Evolutionary conservation across 2,797 vertebrate species (phyloP), one percentile per base, ranked within the genome.

Genomic region (Semotilus atromaculatus): DNA sequence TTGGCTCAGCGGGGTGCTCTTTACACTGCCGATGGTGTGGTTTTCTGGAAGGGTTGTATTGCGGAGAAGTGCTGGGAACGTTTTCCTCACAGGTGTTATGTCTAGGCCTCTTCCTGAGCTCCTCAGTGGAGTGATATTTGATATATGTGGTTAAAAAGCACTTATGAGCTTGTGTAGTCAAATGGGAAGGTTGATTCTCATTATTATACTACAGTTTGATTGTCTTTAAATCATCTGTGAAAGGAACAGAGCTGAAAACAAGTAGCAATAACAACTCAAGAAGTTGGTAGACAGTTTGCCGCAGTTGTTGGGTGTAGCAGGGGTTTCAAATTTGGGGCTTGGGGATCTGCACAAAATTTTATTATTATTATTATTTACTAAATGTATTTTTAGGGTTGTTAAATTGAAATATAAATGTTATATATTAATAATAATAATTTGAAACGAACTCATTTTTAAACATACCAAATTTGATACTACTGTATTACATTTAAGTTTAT

Each of bases 81-180:
- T 72, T 34, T 72, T 73, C 38, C 38, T 23, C 26, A 3, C 1
- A 82, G 62, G 55, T 64, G 55, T 82, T 82, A 73, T 74, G 80
- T 74, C 55, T 82, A 64, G 38, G 70, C 21, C 51, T 64, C 55
- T 73, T 82, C 70, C 80, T 73, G 80, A 82, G 23, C n/a, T 74
- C 81, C 16, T 74, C 23, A 7, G 29, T 66, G 31, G 43, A n/a
- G 26, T 67, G 81, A 74, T 51, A 67, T 19, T 34, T 48, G 29
- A 82, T 82, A 72, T 72, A 45, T 38, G 43, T 29, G 26, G 18
- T 48, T 76, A 67, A 75, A 34, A 76, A 10, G 36, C 31, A 4
- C 23, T 74, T 45, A 26, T 48, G 53, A 82, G 26, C 55, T 73
- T 36, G 21, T 74, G 58, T 53, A 83, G 72, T 76, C 45, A 55